phyloP scores from a whole-genome alignment of 1,140 invertebrate species.

The Heliconius melpomene region DNA sequence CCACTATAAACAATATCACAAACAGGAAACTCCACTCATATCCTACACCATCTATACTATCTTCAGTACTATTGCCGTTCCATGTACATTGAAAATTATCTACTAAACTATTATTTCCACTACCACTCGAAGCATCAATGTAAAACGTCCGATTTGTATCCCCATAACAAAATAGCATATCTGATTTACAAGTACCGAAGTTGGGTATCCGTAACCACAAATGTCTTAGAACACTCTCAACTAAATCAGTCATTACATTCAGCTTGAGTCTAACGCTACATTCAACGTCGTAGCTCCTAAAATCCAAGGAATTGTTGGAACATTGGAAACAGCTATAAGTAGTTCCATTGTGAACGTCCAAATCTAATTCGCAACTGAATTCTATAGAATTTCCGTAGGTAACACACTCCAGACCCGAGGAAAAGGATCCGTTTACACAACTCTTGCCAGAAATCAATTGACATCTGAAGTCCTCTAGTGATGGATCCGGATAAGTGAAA shows the following conservation, averaged over 20 bases:
- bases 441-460: slow-evolving; percentile 48
- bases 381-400: slow-evolving; percentile 41
- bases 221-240: slow-evolving; percentile 69
- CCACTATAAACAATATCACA: slow-evolving; percentile 90
- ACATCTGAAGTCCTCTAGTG: slow-evolving; percentile 62
- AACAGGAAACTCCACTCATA: slow-evolving; percentile 91
- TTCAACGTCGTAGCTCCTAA: slow-evolving; percentile 54
- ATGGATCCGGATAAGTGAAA: slow-evolving; percentile 54
- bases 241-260: slow-evolving; percentile 63
- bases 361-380: slow-evolving; percentile 69
- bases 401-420: slow-evolving; percentile 59
- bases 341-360: slow-evolving; percentile 75
- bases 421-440: slow-evolving; percentile 49
- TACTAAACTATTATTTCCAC: slow-evolving; percentile 40
- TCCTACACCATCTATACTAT: slow-evolving; percentile 47
- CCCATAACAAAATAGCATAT: slow-evolving; percentile 62
- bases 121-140: slow-evolving; percentile 53
- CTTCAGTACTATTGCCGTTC: slow-evolving; percentile 53
- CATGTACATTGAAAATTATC: slow-evolving; percentile 68
- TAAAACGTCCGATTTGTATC: slow-evolving; percentile 70
- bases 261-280: slow-evolving; percentile 71
- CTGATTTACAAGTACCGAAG: slow-evolving; percentile 53
- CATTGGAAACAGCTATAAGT: slow-evolving; percentile 69
- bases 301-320: slow-evolving; percentile 54
- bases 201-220: slow-evolving; percentile 72